phyloP scores from a whole-genome alignment of 2,888 invertebrate genomes.

The Catocala sponsa region DNA sequence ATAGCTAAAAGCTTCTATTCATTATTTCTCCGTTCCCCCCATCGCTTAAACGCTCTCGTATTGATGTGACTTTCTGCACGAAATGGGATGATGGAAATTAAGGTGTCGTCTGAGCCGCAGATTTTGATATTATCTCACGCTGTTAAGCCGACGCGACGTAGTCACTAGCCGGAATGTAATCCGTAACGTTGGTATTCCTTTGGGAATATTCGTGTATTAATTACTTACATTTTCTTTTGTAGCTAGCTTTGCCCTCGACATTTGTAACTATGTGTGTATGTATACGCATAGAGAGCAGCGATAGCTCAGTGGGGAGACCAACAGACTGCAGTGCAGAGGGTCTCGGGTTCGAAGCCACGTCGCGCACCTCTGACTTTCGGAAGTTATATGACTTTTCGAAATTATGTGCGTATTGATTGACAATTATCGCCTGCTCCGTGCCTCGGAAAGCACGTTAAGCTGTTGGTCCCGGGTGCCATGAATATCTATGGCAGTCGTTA shows the following conservation, averaged over 20 bases:
- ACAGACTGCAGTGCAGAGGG: too few species aligned
- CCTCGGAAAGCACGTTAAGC: too few species aligned
- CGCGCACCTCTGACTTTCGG: too few species aligned
- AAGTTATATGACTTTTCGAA: too few species aligned
- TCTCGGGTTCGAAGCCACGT: too few species aligned
- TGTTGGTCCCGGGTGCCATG: too few species aligned
- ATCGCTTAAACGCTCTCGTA: constrained; percentile 56
- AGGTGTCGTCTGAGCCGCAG: constrained; percentile 41
- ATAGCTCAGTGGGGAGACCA: too few species aligned
- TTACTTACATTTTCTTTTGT: constrained; percentile 47
- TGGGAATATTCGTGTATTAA: constrained; percentile 34
- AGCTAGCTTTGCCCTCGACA: constrained; percentile 15
- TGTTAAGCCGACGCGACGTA: constrained; percentile 28
- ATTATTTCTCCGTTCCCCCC: constrained; percentile 62
- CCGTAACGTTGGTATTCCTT: constrained; percentile 32
- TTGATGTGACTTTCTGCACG: constrained; percentile 59
- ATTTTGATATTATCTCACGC: constrained; percentile 44
- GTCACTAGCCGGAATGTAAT: constrained; percentile 43
- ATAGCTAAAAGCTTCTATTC: constrained; percentile 78
- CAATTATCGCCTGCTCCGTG: too few species aligned
- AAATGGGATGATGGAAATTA: constrained; percentile 54
- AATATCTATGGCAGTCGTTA: too few species aligned
- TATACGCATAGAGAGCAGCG: too few species aligned
- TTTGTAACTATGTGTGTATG: background rate
- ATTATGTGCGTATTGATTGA: too few species aligned